phyloP scores from a whole-genome alignment of 2,888 invertebrate species.

The Hirtodrosophila cameraria region DNA sequence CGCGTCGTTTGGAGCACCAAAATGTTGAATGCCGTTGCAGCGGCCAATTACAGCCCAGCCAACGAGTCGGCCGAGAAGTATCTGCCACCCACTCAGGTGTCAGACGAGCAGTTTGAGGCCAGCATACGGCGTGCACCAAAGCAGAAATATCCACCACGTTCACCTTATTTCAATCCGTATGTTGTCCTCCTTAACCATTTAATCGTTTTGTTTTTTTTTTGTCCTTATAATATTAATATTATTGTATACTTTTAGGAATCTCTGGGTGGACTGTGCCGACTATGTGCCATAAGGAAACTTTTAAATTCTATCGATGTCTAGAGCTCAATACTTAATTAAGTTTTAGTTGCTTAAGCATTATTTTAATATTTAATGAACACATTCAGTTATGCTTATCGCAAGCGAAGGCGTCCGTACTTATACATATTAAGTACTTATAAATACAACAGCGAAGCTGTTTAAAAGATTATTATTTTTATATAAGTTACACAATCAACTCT shows the following conservation, averaged over 20 bases:
- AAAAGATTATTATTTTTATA: background rate
- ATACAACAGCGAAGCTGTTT: background rate
- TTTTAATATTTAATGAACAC: background rate
- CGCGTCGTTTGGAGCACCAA: constrained; percentile 31
- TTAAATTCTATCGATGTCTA: background rate
- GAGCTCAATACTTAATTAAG: too few relatives aligned
- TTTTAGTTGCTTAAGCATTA: background rate
- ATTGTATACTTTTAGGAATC: constrained; percentile 34
- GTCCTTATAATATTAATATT: background rate
- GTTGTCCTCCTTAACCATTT: constrained; percentile 26
- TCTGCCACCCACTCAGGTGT: background rate
- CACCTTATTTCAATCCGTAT: constrained; percentile 44
- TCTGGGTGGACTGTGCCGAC: constrained; percentile 30
- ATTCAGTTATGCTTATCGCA: constrained; percentile 6
- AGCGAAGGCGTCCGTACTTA: background rate
- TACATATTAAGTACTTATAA: too few relatives aligned
- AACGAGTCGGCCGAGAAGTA: constrained; percentile 41
- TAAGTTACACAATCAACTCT: too few relatives aligned
- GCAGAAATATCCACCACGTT: constrained; percentile 37
- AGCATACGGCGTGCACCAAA: background rate
- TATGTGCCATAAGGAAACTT: constrained; percentile 9
- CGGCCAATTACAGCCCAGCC: constrained; percentile 51
- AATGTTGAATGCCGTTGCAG: constrained; percentile 46
- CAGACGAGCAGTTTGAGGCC: background rate
- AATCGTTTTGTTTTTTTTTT: background rate